These are phyloP conservation scores for Hyperoodon ampullatus DNA, from an alignment of 2,113 vertebrate genomes.

Conservation along the genomic window DNA sequence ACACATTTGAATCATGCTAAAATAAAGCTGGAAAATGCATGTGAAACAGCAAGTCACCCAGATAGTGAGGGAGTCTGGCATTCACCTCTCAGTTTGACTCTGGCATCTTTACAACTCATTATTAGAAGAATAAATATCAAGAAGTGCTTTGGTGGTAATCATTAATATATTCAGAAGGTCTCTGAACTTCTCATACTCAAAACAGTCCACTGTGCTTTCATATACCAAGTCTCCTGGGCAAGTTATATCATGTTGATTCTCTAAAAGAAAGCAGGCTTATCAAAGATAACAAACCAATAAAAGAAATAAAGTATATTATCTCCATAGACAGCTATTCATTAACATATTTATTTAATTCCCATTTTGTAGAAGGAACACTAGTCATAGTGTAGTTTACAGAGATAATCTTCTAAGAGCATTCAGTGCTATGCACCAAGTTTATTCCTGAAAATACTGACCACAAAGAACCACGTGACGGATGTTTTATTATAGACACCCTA, in stretches of 20 bases:
- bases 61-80: background rate
- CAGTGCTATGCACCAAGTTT: background rate
- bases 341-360: background rate
- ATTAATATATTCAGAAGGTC: background rate
- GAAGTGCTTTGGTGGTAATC: background rate
- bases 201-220: background rate
- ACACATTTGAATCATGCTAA: background rate
- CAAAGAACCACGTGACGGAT: background rate
- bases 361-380: background rate
- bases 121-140: constrained; percentile 41
- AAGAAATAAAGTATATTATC: background rate
- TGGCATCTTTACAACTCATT: background rate
- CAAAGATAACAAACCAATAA: background rate
- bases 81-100: constrained; percentile 6
- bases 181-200: constrained; percentile 40
- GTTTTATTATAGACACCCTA: background rate
- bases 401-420: background rate
- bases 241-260: background rate
- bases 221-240: background rate
- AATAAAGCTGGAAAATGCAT: background rate
- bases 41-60: background rate
- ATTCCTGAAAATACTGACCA: background rate
- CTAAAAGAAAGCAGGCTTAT: background rate
- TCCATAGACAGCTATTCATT: background rate
- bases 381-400: background rate